Evolutionary conservation across 2,113 vertebrate species (phyloP).

Genomic region (Malurus melanocephalus): DNA sequence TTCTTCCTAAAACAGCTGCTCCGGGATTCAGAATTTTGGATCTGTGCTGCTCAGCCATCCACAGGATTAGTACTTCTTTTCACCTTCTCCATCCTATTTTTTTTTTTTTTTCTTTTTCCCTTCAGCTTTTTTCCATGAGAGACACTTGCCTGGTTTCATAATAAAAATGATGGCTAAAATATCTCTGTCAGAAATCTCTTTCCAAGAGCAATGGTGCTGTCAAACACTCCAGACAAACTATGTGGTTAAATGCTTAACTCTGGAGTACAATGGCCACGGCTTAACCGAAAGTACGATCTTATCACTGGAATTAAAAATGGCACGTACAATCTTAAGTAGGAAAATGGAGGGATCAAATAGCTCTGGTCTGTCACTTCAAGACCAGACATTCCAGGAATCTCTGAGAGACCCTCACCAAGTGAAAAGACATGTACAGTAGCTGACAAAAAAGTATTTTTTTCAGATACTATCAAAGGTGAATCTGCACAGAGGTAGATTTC

Average conservation of each 20-base stretch:
- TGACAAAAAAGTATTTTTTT: constrained; percentile 32
- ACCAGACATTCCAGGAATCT: background rate
- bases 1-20: background rate
- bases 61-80: background rate
- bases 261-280: background rate
- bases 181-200: constrained; percentile 10
- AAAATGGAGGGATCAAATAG: background rate
- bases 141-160: background rate
- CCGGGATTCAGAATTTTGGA: background rate
- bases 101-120: background rate
- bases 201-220: background rate
- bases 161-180: constrained; percentile 9
- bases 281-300: constrained; percentile 33
- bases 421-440: constrained; percentile 7
- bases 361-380: background rate
- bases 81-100: background rate
- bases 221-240: background rate
- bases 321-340: background rate
- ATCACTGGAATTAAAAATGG: constrained; percentile 36
- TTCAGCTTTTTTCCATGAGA: background rate
- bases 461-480: constrained; percentile 17
- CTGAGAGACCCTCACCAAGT: background rate
- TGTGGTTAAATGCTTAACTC: background rate
- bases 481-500: constrained; percentile 17
- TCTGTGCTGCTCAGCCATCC: background rate